Conservation (phyloP, 1,140 invertebrate species). For the Oryctes rhinoceros region DNA sequence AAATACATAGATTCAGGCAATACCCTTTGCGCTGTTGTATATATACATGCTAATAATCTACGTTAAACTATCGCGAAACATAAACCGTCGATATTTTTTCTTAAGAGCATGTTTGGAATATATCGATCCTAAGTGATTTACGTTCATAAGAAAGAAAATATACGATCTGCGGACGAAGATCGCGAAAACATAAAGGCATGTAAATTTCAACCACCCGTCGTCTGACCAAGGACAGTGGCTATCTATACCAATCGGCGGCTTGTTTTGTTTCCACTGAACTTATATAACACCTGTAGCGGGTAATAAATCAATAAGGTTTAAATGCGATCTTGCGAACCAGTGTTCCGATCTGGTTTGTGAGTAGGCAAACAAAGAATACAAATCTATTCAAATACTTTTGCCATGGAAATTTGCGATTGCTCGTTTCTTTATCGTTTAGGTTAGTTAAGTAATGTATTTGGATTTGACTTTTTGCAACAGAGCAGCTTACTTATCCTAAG, state of each 20-base stretch:
- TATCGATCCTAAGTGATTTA: background rate
- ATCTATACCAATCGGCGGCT: slow-evolving; percentile 26
- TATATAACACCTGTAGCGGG: slow-evolving; percentile 8
- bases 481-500: no score
- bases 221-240: slow-evolving; percentile 26
- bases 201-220: slow-evolving; percentile 29
- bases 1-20: no score
- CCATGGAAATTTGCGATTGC: no score
- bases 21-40: no score
- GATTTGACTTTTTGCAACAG: no score
- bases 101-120: background rate
- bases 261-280: background rate
- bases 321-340: background rate
- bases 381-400: background rate
- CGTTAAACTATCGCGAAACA: background rate
- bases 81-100: background rate
- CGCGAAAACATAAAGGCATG: slow-evolving; percentile 18
- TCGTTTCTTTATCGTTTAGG: no score
- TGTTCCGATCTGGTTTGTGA: background rate
- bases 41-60: background rate
- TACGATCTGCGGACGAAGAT: background rate
- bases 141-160: slow-evolving; percentile 6
- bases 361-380: background rate
- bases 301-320: background rate
- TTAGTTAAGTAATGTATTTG: no score